Evolutionary conservation across 2,113 vertebrate genomes (phyloP), one percentile per base, ranked within the genome.

Genomic region (Cryptotis parvus): DNA sequence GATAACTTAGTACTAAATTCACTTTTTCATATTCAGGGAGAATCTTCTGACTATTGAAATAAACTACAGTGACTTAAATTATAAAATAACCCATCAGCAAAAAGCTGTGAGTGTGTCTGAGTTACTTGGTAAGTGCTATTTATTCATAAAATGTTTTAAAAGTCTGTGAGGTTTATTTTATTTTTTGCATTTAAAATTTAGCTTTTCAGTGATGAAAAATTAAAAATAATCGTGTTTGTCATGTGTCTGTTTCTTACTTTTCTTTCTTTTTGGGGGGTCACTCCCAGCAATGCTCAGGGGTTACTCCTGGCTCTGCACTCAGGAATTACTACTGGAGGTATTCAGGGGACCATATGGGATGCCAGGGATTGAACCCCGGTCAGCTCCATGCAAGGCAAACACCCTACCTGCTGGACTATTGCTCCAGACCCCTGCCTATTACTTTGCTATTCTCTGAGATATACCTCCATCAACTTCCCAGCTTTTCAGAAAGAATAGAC

Each of bases 11-110:
- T 86, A 39, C 89, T 82, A 92, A 31, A 41, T 2, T 79, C 41
- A 95, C 26, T 91, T 24, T 92, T 49, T 80, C 87, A 72, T 94
- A 70, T 73, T 27, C 80, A 98, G 98, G 94, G 91, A 98, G 93
- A 98, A 98, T 86, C 97, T 98, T 55, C 97, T 98, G 91, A 88
- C 94, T 84, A 97, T 98, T 96, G 98, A 98, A 90, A 98, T 98
- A 91, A 98, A 97, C 58, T 98, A 98, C 14, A 93, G 97, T 16
- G 98, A 98, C 63, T 87, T 98, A 91, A 98, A 97, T 92, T 98
- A 98, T 94, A 97, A 98, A 94, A 96, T 98, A 94, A 98, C 97
- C 15, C 97, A 97, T 80, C 98, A 98, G 78, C 98, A 98, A 93
- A 98, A 98, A 80, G 98, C 98, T 78, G 94, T 98, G 84, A 96